Percentiles rank a stretch among this genome's conserved stretches.
These are phyloP conservation scores for Pelecanus crispus DNA, from an alignment of 2,113 vertebrate species.

Conservation along the genomic window DNA sequence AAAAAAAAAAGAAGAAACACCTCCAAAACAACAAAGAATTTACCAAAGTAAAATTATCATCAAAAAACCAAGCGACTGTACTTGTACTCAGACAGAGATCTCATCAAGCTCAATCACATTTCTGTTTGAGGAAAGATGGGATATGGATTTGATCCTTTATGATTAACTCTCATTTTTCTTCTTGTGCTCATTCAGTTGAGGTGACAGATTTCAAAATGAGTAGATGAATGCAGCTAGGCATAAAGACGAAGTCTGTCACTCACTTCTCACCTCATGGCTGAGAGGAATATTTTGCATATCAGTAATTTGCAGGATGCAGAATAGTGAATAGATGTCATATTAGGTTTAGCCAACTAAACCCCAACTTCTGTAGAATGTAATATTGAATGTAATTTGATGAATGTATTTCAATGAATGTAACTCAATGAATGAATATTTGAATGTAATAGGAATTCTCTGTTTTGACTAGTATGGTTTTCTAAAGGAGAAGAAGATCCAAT, in stretches of 20 bases:
- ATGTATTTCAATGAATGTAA: background rate
- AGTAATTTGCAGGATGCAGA: background rate
- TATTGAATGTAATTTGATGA: background rate
- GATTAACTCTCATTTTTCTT: conserved; percentile 6
- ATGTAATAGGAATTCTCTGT: background rate
- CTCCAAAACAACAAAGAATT: background rate
- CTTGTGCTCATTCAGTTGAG: background rate
- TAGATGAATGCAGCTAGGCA: background rate
- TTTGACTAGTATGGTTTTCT: background rate
- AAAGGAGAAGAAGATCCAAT: background rate
- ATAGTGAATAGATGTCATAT: background rate
- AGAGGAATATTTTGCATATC: background rate
- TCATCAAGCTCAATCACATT: background rate
- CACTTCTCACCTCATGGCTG: conserved; percentile 6
- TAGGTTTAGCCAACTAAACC: background rate
- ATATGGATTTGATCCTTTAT: background rate
- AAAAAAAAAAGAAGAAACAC: background rate
- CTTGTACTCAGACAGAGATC: background rate
- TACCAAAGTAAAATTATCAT: background rate
- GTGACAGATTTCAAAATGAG: conserved; percentile 21
- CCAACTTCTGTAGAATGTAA: background rate
- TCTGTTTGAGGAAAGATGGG: background rate
- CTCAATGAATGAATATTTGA: background rate
- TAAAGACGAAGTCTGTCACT: conserved; percentile 7
- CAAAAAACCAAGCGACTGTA: background rate